Evolutionary conservation across 2,888 invertebrate species (phyloP), one percentile per base, ranked within the genome.

Genomic region (Euphydryas editha): DNA sequence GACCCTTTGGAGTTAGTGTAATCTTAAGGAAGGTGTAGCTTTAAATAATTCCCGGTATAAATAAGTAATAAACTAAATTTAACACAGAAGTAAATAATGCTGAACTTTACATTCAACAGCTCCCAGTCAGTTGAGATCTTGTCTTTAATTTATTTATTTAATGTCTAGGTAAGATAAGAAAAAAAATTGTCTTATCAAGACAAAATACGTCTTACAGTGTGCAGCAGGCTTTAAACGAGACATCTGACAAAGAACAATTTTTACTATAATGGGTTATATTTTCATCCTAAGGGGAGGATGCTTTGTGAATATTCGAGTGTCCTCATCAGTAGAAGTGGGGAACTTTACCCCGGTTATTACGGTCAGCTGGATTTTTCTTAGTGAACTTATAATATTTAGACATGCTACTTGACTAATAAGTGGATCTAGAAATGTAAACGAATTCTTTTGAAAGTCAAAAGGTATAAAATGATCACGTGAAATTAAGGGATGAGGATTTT

Each of bases 181-280:
- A 30, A 30, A 30, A 24, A 30, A 30, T 7, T 30, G 8, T 30
- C 30, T 8, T 30, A 30, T 30, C 30, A 30, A 30, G 30, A 30
- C 30, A 30, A 5, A n/a, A 30, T 30, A 5, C 4, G 30, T 30
- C 18, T 18, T 17, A 47, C 7, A 47, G 47, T 11, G 18, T 47
- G 39, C 18, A 63, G 36, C 18, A 39, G 24, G 6, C 63, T 37
- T 54, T 15, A 64, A 56, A 51, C 42, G 54, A 44, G 51, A 42
- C 36, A 51, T n/a, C n/a, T n/a, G 42, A 6, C 42, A 6, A 1
- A 13, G 39, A 44, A n/a, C 42, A 44, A 15, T 44, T 44, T 44
- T n/a, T 44, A 44, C n/a, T 44, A 44, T 44, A 44, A 44, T 44
- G n/a, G 5, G 21, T 24, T 21, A 21, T 49, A 24, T 24, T 21